Evolutionary conservation across 1,140 invertebrate species (phyloP), one percentile per base, ranked within the genome.

Genomic region (Zaprionus gabonicus): DNA sequence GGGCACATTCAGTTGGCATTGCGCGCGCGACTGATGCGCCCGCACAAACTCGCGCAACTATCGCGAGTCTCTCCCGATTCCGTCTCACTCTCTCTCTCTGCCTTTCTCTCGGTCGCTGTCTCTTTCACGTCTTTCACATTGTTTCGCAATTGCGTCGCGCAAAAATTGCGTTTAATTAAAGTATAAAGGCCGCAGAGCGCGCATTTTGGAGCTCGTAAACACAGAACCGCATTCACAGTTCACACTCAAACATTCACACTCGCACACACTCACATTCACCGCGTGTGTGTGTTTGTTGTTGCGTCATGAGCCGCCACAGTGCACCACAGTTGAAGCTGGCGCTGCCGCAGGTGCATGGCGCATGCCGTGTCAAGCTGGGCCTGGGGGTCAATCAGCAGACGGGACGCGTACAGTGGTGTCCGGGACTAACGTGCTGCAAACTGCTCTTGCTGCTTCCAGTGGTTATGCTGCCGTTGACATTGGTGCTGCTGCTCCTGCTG

Each of bases 321-420:
- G 65, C 81, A 1, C 23, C 23, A n/a, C 41, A 46, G 59, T 55
- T 85, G 60, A 85, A 78, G 73, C 75, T 87, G 56, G 57, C 84
- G 59, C 74, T 90, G 75, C 85, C 81, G n/a, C 79, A 75, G 76
- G 80, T 91, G 44, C 88, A 91, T 38, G 12, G 64, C 53, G 60
- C 31, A 36, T 2, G 36, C 3, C 60, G 78, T n/a, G 68, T 86
- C 7, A 87, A 80, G 49, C 55, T 92, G 60, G 80, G 84, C 4
- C 62, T 93, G 27, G 91, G 92, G 9, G 82, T 93, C 9, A 92
- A 93, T 63, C 74, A 80, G 62, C 82, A 80, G n/a, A 93, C 88
- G 6, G 92, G 92, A 20, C 92, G 92, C 3, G 58, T 93, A n/a
- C 92, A 93, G 57, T 93, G 92, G 92, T 93, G 92, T 83, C 91